A percentile compares a stretch with the other conserved stretches of the same genome.
phyloP scores from a whole-genome alignment of 64 coral and sea anemone species.

The Pachyseris speciosa region DNA sequence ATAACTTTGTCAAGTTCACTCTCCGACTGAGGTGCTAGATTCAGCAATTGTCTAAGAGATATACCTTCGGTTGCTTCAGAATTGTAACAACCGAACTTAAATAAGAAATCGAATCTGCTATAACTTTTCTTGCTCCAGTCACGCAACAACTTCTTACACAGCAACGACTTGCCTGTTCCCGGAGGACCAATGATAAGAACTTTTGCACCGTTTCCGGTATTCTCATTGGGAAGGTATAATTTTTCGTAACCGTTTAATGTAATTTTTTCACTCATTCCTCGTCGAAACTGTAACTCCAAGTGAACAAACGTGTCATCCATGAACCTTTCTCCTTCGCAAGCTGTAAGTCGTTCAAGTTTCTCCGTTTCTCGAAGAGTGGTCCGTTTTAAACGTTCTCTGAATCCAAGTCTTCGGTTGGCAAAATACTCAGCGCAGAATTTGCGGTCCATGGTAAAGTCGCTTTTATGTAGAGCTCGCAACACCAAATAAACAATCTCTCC shows the following conservation, averaged over 20 bases:
- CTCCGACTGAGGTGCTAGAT: neutral
- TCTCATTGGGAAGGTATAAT: conserved; percentile 14
- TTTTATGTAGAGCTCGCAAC: neutral
- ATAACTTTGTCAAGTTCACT: neutral
- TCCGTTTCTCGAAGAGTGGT: conserved; percentile 16
- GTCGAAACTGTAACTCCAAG: neutral
- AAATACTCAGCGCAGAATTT: conserved; percentile 29
- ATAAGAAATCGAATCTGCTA: neutral
- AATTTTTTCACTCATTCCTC: neutral
- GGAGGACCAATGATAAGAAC: too few relatives aligned
- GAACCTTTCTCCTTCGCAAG: neutral
- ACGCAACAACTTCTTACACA: too few relatives aligned
- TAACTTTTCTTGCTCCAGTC: neutral
- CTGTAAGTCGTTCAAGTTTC: neutral
- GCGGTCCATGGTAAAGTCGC: neutral
- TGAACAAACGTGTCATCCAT: conserved; percentile 37
- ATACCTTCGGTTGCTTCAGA: neutral
- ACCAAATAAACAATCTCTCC: conserved; percentile 25
- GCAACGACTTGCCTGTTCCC: too few relatives aligned
- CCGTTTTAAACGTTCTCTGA: neutral
- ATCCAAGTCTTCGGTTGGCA: neutral
- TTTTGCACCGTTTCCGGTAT: too few relatives aligned
- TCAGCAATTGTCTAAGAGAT: conserved; percentile 15
- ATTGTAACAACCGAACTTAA: too few relatives aligned
- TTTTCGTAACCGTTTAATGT: neutral